A percentile compares a stretch with the other conserved stretches of the same genome.
Conservation (phyloP, 1,140 invertebrate species). For the Saccostrea echinata region DNA sequence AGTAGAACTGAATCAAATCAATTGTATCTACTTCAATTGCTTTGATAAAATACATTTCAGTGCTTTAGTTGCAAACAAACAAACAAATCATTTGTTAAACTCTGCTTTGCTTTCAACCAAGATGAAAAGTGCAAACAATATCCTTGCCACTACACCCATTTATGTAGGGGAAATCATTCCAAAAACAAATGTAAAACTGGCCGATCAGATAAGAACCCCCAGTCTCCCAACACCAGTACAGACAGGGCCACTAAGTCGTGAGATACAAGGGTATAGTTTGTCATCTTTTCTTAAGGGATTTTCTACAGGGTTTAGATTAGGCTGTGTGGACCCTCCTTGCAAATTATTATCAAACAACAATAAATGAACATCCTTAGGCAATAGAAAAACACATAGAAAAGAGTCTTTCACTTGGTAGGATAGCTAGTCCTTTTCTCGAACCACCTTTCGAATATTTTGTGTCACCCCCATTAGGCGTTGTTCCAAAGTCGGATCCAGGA, state of each 20-base stretch:
- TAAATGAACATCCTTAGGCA: not conserved
- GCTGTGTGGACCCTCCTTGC: not conserved
- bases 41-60: not conserved
- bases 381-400: not conserved
- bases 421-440: constrained; percentile 26
- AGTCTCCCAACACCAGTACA: not conserved
- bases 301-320: not conserved
- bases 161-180: not conserved
- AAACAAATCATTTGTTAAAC: not conserved
- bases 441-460: constrained; percentile 30
- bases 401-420: not conserved
- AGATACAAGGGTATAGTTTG: not conserved
- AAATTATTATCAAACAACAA: not conserved
- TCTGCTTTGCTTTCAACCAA: not conserved
- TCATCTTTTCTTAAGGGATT: not conserved
- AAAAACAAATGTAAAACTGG: not conserved
- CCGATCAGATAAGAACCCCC: not conserved
- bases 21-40: not conserved
- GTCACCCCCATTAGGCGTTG: constrained; percentile 6
- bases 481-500: constrained; percentile 40
- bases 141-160: not conserved
- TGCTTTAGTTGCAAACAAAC: not conserved
- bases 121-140: not conserved
- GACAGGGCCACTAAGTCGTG: not conserved
- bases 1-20: not conserved